These are phyloP conservation scores for Parascotia fuliginaria DNA, from an alignment of 2,888 invertebrate genomes.

Conservation along the genomic window DNA sequence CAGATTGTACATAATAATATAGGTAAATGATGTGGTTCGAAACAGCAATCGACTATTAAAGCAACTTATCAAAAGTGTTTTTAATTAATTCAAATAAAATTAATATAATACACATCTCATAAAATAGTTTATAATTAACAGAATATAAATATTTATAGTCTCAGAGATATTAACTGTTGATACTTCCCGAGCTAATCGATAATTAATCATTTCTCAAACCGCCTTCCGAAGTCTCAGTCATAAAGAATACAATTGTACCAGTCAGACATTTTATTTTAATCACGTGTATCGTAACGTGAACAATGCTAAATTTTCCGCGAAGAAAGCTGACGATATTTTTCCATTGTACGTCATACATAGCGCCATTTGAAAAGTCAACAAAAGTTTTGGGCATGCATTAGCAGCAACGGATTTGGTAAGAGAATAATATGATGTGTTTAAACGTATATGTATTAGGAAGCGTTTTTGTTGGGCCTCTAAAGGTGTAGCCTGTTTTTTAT, in stretches of 20 bases:
- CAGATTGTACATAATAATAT: no score
- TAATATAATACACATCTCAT: no score
- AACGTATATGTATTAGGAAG: constrained; percentile 20
- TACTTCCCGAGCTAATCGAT: no score
- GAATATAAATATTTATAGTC: no score
- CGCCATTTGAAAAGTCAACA: neutral
- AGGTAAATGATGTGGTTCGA: no score
- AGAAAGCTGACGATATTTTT: constrained; percentile 26
- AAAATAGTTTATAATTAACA: no score
- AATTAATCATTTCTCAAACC: neutral
- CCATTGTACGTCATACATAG: constrained; percentile 13
- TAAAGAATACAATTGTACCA: neutral
- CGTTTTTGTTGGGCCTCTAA: constrained; percentile 53
- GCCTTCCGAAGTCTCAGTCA: constrained; percentile 1
- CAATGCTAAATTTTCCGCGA: constrained; percentile 25
- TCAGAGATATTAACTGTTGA: no score
- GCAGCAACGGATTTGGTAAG: neutral
- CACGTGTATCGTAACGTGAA: constrained; percentile 51
- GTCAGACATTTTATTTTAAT: constrained; percentile 25
- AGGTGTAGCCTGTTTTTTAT: constrained; percentile 62
- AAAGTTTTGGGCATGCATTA: neutral
- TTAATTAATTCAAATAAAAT: no score
- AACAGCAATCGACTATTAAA: no score
- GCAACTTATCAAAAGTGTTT: no score
- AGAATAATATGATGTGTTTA: neutral